phyloP scores from a whole-genome alignment of 2,797 vertebrate genomes.

The Enteromius argenteus region DNA sequence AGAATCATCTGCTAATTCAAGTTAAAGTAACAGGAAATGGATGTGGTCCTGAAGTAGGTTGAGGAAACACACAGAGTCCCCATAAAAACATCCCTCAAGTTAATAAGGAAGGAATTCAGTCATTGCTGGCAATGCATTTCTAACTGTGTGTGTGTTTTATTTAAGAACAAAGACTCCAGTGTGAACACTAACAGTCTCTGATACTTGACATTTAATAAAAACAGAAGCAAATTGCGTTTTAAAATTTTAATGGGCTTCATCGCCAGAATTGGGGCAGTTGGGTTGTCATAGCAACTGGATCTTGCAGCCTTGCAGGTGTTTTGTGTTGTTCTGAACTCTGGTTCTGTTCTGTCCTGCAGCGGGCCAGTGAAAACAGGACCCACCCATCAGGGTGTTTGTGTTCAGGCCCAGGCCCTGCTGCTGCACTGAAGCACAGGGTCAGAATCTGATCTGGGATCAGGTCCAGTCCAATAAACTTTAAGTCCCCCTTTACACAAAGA shows the following conservation, averaged over 20 bases:
- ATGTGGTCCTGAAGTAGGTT: slow-evolving; percentile 30
- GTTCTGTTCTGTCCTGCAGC: background rate
- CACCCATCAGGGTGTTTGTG: slow-evolving; percentile 48
- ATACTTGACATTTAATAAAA: slow-evolving; percentile 26
- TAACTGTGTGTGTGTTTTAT: slow-evolving; percentile 13
- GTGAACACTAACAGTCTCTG: slow-evolving; percentile 29
- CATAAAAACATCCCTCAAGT: slow-evolving; percentile 41
- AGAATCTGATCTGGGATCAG: slow-evolving; percentile 30
- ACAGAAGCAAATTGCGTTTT: slow-evolving; percentile 11
- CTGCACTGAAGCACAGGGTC: background rate
- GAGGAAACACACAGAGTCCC: slow-evolving; percentile 34
- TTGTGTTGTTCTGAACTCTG: slow-evolving; percentile 9
- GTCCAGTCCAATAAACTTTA: slow-evolving; percentile 21
- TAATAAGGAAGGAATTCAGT: slow-evolving; percentile 11
- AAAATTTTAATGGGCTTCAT: slow-evolving; percentile 2
- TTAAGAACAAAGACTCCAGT: slow-evolving; percentile 28
- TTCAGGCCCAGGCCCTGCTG: slow-evolving; percentile 24
- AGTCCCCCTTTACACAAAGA: background rate
- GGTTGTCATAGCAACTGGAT: slow-evolving; percentile 20
- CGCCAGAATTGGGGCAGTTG: background rate
- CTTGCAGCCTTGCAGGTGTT: slow-evolving; percentile 34
- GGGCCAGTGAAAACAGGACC: slow-evolving; percentile 46
- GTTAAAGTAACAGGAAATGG: slow-evolving; percentile 51
- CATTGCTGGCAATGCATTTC: slow-evolving; percentile 28
- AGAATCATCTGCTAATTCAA: slow-evolving; percentile 24